Evolutionary conservation across 2,888 invertebrate genomes (phyloP), one percentile per base, ranked within the genome.

Genomic region (Seira musarum): DNA sequence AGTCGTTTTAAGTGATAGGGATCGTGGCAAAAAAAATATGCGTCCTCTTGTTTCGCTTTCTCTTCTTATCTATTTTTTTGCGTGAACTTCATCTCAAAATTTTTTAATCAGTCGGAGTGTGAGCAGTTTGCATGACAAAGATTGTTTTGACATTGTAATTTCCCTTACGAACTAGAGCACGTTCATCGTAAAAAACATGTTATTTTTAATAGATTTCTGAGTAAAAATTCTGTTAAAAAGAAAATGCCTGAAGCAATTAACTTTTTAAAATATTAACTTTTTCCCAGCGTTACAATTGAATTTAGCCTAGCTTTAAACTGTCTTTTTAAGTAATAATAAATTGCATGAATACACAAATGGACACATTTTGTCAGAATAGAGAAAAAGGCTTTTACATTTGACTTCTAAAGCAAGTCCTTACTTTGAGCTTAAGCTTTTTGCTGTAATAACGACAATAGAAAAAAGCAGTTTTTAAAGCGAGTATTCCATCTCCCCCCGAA

Each of bases 131-230:
- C 49, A 49, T 49, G 49, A n/a, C 13, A 49, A 49, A 49, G 2
- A 49, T n/a, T 49, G 17, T 49, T 49, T 49, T 49, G 49, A 49
- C 49, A n/a, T 49, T 49, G 49, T 49, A 49, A 49, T 49, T 49
- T 49, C 49, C 49, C 15, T 49, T 2, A 8, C 2, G 8, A 30
- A 30, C 30, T 30, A 8, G 30, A 30, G 49, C 49, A 49, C 49
- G 49, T 49, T n/a, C 49, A 3, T n/a, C 17, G 49, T n/a, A 49
- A 49, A 49, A n/a, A 13, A n/a, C 49, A 30, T 30, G 30, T 30
- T 49, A 49, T 49, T 49, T 49, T 49, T 49, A 49, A 49, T 49
- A 49, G 49, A 49, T 49, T 49, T 49, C 15, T n/a, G 17, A 49
- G 17, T 13, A 40, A 40, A 40, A 40, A 40, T 40, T 40, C 13